phyloP scores from a whole-genome alignment of 2,797 vertebrate species.

The Microctenopoma stevenorrisi region DNA sequence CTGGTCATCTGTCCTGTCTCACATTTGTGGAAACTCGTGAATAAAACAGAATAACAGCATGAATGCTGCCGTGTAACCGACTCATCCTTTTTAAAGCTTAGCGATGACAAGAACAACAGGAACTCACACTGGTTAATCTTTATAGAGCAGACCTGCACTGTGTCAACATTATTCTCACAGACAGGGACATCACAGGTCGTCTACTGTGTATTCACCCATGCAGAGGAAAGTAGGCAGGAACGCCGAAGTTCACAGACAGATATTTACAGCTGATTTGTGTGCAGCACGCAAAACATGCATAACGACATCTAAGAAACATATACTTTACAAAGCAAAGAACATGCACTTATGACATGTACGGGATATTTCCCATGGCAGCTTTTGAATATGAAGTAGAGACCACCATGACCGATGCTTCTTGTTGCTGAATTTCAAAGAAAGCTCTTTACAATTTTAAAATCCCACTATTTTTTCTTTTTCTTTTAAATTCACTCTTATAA shows the following conservation, averaged over 20 bases:
- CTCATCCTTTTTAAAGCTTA: conserved; percentile 1
- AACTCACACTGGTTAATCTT: conserved; percentile 17
- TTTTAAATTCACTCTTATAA: background rate
- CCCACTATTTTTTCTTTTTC: background rate
- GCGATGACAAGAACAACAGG: background rate
- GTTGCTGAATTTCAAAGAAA: background rate
- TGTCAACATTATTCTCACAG: conserved; percentile 2
- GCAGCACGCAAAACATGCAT: conserved; percentile 41
- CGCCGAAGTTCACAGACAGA: background rate
- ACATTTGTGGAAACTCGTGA: conserved; percentile 2
- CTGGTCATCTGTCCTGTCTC: background rate
- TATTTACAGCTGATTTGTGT: background rate
- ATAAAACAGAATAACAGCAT: background rate
- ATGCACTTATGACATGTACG: conserved; percentile 38
- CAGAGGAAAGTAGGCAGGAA: conserved; percentile 40
- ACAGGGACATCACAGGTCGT: conserved; percentile 22
- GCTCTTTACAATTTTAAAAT: background rate
- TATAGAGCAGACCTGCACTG: conserved; percentile 10
- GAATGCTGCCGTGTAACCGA: background rate
- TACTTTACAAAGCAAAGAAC: conserved; percentile 26
- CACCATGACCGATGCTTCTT: background rate
- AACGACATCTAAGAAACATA: conserved; percentile 28
- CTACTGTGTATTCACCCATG: conserved; percentile 38
- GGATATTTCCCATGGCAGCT: conserved; percentile 4
- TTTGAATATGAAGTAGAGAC: conserved; percentile 15